A percentile compares a stretch with the other conserved stretches of the same genome.
phyloP scores from a whole-genome alignment of 2,888 invertebrate genomes.

The Sylvicola fuscatus region DNA sequence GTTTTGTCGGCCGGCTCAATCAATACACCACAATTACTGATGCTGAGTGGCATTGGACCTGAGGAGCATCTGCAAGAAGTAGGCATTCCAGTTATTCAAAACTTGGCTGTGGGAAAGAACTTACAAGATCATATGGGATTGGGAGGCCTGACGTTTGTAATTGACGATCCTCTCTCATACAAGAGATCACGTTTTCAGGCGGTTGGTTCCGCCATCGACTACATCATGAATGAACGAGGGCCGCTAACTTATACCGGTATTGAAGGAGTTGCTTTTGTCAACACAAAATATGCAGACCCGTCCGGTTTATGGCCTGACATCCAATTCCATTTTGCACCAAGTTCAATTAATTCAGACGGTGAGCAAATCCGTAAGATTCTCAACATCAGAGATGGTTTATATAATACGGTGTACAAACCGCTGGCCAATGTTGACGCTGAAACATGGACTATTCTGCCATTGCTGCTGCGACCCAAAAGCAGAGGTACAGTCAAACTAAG shows the following conservation, averaged over 20 bases:
- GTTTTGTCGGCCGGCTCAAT: constrained; percentile 75
- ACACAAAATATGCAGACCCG: constrained; percentile 65
- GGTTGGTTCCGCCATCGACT: constrained; percentile 56
- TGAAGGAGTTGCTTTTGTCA: constrained; percentile 72
- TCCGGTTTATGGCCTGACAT: constrained; percentile 64
- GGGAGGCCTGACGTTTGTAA: constrained; percentile 63
- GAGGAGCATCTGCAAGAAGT: constrained; percentile 49
- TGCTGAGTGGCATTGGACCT: constrained; percentile 80
- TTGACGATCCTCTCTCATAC: constrained; percentile 61
- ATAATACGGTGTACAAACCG: constrained; percentile 70
- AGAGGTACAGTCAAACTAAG: constrained; percentile 69
- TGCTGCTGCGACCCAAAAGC: constrained; percentile 68
- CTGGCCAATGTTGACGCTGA: constrained; percentile 40
- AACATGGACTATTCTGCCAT: constrained; percentile 66
- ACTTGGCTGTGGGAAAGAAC: constrained; percentile 63
- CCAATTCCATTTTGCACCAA: constrained; percentile 72
- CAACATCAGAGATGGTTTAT: constrained; percentile 57
- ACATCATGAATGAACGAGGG: constrained; percentile 58
- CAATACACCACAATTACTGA: constrained; percentile 71
- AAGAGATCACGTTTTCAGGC: constrained; percentile 59
- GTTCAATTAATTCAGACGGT: constrained; percentile 66
- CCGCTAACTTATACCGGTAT: constrained; percentile 69
- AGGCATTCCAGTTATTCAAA: constrained; percentile 49
- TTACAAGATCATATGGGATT: constrained; percentile 77
- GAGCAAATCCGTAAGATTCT: constrained; percentile 58